Percentiles rank a stretch among this genome's conserved stretches.
These are phyloP conservation scores for Dermolepida albohirtum DNA, from an alignment of 2,888 invertebrate species.

Conservation along the genomic window DNA sequence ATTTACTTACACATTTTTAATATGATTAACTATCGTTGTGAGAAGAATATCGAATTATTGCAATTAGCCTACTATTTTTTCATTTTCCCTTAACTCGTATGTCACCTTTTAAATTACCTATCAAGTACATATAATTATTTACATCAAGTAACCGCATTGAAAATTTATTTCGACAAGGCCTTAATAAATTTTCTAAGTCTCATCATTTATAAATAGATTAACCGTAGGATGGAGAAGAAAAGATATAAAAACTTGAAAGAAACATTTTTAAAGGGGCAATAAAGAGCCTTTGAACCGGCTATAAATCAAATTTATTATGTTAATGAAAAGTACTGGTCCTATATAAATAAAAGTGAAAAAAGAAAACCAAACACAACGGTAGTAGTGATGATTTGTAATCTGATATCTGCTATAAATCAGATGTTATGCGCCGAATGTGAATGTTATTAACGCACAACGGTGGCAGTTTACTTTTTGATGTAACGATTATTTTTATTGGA, in stretches of 20 bases:
- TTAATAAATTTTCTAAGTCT: too few relatives aligned
- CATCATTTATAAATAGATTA: too few relatives aligned
- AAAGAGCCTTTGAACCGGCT: conserved; percentile 30
- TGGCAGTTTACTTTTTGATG: conserved; percentile 34
- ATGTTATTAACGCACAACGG: conserved; percentile 33
- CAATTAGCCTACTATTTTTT: too few relatives aligned
- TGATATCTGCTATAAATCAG: conserved; percentile 37
- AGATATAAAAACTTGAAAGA: conserved; percentile 18
- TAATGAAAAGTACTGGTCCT: conserved; percentile 38
- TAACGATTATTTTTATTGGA: conserved; percentile 34
- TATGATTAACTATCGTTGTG: too few relatives aligned
- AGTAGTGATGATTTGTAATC: conserved; percentile 38
- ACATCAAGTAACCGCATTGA: too few relatives aligned
- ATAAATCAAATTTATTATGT: conserved; percentile 44
- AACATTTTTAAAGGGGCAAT: conserved; percentile 23
- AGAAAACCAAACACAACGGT: conserved; percentile 10
- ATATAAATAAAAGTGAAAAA: conserved; percentile 9
- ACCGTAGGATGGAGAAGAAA: background rate
- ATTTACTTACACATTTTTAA: too few relatives aligned
- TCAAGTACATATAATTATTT: too few relatives aligned
- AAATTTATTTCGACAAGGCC: too few relatives aligned
- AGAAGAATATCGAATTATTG: too few relatives aligned
- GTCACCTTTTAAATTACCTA: too few relatives aligned
- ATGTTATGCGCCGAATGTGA: conserved; percentile 30
- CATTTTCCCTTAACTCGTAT: too few relatives aligned